A percentile compares a stretch with the other conserved stretches of the same genome.
These are phyloP conservation scores for Tragopan temminckii DNA, from an alignment of 2,797 vertebrate genomes.

Conservation along the genomic window DNA sequence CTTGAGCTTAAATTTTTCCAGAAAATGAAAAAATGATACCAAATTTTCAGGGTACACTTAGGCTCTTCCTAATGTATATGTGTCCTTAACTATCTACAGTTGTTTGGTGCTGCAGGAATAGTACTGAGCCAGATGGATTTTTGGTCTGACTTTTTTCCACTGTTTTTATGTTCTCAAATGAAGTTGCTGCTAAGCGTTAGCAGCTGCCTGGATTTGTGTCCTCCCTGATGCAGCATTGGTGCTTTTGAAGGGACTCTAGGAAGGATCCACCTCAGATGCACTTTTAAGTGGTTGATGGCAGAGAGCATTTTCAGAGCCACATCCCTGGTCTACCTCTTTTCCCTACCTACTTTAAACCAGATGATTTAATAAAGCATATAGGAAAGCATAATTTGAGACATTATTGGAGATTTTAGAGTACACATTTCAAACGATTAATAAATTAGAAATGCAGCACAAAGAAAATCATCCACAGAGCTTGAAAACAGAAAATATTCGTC, in stretches of 20 bases:
- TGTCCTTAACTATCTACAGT: not conserved
- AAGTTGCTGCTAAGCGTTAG: not conserved
- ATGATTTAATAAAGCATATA: not conserved
- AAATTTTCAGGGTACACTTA: not conserved
- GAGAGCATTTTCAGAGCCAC: not conserved
- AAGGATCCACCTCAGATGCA: not conserved
- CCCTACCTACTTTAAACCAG: not conserved
- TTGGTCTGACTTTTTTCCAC: not conserved
- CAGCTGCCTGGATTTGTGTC: not conserved
- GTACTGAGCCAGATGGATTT: not conserved
- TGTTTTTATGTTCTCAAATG: not conserved
- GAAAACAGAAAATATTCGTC: not conserved
- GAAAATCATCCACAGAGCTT: not conserved
- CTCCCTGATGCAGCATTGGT: not conserved
- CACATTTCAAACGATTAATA: not conserved
- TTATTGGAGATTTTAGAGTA: not conserved
- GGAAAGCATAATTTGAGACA: not conserved
- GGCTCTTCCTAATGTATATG: not conserved
- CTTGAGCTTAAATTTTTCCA: not conserved
- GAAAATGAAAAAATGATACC: not conserved
- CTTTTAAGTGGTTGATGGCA: not conserved
- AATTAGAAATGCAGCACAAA: not conserved
- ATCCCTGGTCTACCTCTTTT: not conserved
- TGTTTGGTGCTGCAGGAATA: not conserved
- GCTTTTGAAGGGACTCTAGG: not conserved